These are phyloP conservation scores for Aurelia sp. DNA, from an alignment of 30 jellyfish, hydroid and myxozoan species.

Conservation along the genomic window DNA sequence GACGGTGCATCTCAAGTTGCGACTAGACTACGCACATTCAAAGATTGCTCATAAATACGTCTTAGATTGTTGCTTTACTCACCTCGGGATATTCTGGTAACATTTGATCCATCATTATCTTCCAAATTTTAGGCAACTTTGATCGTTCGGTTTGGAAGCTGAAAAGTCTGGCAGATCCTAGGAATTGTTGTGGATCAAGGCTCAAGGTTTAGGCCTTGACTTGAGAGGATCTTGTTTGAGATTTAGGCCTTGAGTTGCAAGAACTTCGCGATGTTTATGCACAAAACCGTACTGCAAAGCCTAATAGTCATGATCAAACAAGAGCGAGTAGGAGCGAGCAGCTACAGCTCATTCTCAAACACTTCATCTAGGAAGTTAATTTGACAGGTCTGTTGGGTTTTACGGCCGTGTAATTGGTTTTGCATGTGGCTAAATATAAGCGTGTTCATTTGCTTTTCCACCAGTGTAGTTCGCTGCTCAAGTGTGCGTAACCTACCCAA, in stretches of 20 bases:
- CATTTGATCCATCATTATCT: constrained; percentile 88
- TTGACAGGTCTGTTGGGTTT: constrained; percentile 17
- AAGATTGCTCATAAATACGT: too few species aligned
- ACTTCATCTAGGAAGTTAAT: not conserved
- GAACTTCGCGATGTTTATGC: not conserved
- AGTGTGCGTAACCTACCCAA: constrained; percentile 50
- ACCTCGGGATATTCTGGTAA: constrained; percentile 97
- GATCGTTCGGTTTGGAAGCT: not conserved
- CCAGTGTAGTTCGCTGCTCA: constrained; percentile 18
- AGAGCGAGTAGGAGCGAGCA: not conserved
- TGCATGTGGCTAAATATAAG: constrained; percentile 70
- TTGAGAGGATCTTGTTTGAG: not conserved
- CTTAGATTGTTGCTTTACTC: not conserved
- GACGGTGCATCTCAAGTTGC: too few species aligned
- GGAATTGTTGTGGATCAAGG: not conserved
- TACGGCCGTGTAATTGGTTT: constrained; percentile 44
- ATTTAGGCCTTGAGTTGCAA: not conserved
- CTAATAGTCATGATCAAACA: not conserved
- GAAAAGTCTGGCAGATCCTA: not conserved
- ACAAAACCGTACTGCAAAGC: not conserved
- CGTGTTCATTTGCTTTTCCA: constrained; percentile 21
- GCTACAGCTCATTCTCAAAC: not conserved
- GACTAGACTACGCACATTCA: too few species aligned
- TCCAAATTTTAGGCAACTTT: not conserved
- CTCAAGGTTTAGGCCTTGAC: not conserved